Percentiles rank a stretch among this genome's conserved stretches.
Conservation (phyloP, 2,797 vertebrate species). For the Gallinago solitaria region DNA sequence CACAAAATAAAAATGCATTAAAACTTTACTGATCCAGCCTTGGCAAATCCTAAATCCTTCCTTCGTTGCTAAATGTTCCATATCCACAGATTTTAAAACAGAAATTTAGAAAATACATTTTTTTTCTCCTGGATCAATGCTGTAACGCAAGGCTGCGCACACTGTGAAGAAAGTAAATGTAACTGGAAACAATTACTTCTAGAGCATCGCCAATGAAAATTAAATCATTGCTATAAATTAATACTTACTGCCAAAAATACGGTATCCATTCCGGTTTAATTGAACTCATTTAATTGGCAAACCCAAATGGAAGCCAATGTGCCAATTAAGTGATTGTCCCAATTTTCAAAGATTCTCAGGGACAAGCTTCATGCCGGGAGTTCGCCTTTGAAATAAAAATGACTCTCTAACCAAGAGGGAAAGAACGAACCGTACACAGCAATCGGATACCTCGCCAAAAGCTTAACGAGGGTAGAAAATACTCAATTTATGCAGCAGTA, state of each 20-base stretch:
- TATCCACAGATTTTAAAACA: neutral
- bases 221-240: neutral
- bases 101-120: neutral
- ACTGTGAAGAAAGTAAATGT: neutral
- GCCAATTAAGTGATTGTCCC: constrained; percentile 28
- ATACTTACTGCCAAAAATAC: constrained; percentile 14
- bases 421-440: neutral
- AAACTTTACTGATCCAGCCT: neutral
- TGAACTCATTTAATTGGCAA: constrained; percentile 33
- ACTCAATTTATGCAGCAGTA: neutral
- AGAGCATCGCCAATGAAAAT: neutral
- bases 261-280: neutral
- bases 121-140: neutral
- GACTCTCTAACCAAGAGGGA: neutral
- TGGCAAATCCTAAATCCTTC: neutral
- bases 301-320: constrained; percentile 1
- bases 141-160: neutral
- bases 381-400: neutral
- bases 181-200: neutral
- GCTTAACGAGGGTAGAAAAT: neutral
- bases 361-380: neutral
- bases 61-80: neutral
- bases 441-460: neutral
- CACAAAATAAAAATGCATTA: neutral
- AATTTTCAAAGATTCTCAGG: neutral